Percentiles rank a stretch among this genome's conserved stretches.
These are phyloP conservation scores for Callithrix jacchus DNA, from an alignment of 2,113 vertebrate species.

Conservation along the genomic window DNA sequence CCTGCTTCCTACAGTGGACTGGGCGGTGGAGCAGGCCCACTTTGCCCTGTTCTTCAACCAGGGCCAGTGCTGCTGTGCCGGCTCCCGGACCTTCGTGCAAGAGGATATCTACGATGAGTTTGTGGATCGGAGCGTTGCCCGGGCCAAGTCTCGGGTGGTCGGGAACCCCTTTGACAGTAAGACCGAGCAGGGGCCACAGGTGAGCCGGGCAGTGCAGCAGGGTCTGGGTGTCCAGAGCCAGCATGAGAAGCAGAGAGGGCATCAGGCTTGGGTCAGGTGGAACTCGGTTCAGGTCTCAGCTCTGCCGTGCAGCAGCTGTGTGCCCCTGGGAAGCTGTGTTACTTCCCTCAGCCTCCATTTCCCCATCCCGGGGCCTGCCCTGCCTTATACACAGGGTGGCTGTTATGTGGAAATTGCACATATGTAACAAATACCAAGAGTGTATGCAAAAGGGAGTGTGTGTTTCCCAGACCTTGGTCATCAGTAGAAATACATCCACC, in stretches of 20 bases:
- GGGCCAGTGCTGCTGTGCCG: conserved; percentile 97
- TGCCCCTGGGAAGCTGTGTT: background rate
- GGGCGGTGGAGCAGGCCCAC: conserved; percentile 96
- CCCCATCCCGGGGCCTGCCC: too few relatives aligned
- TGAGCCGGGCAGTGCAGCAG: conserved; percentile 56
- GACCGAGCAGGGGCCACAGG: conserved; percentile 98
- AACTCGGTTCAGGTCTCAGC: background rate
- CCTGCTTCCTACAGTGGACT: conserved; percentile 86
- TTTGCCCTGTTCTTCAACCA: conserved; percentile 98
- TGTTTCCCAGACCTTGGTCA: background rate
- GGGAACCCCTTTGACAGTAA: conserved; percentile 94
- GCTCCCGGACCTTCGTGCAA: conserved; percentile 94
- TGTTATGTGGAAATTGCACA: background rate
- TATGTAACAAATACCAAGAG: background rate
- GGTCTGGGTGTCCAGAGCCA: background rate
- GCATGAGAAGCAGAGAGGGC: background rate
- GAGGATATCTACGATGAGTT: conserved; percentile 94
- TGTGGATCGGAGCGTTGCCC: conserved; percentile 91
- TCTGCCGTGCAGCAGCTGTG: background rate
- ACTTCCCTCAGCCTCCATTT: background rate
- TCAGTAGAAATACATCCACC: background rate
- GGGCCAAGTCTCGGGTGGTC: conserved; percentile 91
- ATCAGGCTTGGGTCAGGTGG: background rate
- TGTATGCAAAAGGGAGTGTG: background rate
- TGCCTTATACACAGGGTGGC: background rate